Conservation (phyloP, 2,113 vertebrate species). For the Mastomys natalensis region DNA sequence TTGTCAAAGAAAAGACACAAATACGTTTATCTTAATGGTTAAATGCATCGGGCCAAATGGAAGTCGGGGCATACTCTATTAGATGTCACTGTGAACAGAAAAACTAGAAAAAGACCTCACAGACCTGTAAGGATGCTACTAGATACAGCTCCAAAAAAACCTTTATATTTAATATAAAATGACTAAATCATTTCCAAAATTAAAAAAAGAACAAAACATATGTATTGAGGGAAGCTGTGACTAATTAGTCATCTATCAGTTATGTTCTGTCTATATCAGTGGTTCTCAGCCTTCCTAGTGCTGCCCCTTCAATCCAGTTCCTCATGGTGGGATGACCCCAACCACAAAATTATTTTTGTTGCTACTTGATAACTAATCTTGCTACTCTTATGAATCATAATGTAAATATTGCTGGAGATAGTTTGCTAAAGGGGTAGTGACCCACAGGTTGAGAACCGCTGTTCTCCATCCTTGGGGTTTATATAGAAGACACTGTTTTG, state of each 20-base stretch:
- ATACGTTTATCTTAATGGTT: not conserved
- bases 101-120: not conserved
- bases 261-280: not conserved
- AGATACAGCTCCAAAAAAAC: too few species aligned
- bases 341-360: not conserved
- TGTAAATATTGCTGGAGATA: not conserved
- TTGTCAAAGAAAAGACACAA: not conserved
- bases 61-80: not conserved
- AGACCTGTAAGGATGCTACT: not conserved
- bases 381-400: not conserved
- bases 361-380: not conserved
- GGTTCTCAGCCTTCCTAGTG: not conserved
- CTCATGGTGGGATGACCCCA: not conserved
- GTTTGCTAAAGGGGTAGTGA: not conserved
- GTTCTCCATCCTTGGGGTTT: not conserved
- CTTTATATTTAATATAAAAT: too few species aligned
- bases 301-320: not conserved
- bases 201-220: not conserved
- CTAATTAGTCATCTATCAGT: conserved; percentile 44
- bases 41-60: not conserved
- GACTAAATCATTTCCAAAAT: too few species aligned
- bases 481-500: not conserved
- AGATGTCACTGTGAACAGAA: not conserved
- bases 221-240: not conserved
- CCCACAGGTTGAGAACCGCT: not conserved